A percentile compares a stretch with the other conserved stretches of the same genome.
Evolutionary conservation across 2,797 vertebrate species (phyloP).

Genomic region (Acipenser transmontanus): DNA sequence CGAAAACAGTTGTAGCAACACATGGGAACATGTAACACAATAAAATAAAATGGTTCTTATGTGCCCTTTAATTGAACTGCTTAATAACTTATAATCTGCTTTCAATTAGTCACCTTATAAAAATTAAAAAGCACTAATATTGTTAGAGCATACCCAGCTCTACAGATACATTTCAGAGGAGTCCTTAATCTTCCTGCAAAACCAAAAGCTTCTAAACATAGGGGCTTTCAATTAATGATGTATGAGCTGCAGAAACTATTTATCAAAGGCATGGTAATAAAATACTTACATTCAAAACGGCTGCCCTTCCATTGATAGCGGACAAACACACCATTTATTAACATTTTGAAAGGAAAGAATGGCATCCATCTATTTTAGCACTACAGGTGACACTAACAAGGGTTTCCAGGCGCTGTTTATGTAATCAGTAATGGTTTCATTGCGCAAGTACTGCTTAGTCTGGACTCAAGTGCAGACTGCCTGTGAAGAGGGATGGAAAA

Average conservation of each 20-base stretch:
- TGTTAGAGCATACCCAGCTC: conserved; percentile 30
- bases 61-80: no score
- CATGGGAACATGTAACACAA: no score
- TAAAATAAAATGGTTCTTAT: no score
- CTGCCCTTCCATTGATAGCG: conserved; percentile 47
- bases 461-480: no score
- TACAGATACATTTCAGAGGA: conserved; percentile 34
- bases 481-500: no score
- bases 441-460: no score
- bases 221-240: conserved; percentile 49
- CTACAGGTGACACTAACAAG: background rate
- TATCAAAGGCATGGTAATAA: conserved; percentile 46
- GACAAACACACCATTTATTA: conserved; percentile 36
- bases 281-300: conserved; percentile 38
- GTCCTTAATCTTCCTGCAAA: conserved; percentile 45
- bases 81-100: background rate
- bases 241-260: conserved; percentile 41
- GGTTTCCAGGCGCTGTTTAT: no score
- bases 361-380: conserved; percentile 1
- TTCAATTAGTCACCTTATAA: background rate
- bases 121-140: conserved; percentile 36
- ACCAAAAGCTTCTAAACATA: conserved; percentile 56
- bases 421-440: no score
- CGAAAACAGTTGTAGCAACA: no score
- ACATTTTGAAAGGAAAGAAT: conserved; percentile 22